Evolutionary conservation across 1,140 invertebrate genomes (phyloP).

Genomic region (Drosophila nasuta): DNA sequence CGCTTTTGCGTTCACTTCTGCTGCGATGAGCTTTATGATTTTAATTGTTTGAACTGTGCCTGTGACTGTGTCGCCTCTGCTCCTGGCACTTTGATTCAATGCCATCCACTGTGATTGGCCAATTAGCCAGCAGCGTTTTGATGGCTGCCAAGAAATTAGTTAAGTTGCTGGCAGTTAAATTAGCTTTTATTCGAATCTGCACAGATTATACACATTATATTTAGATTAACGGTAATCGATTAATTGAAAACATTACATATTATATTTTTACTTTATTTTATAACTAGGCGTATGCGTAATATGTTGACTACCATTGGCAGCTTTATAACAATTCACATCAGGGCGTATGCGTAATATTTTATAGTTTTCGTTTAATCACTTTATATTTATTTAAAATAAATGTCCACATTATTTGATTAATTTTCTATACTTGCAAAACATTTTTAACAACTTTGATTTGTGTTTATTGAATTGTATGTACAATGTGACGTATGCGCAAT

Average conservation of each 20-base stretch:
- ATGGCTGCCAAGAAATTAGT: slow-evolving; percentile 31
- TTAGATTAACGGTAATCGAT: neutral
- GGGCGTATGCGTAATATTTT: neutral
- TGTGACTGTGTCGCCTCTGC: slow-evolving; percentile 35
- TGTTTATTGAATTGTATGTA: neutral
- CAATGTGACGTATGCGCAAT: neutral
- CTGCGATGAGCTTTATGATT: slow-evolving; percentile 63
- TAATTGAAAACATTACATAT: neutral
- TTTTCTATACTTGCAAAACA: too few species aligned
- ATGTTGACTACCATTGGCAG: neutral
- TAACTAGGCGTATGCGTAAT: neutral
- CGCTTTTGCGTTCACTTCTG: slow-evolving; percentile 25
- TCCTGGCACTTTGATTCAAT: slow-evolving; percentile 67
- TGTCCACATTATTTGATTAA: too few species aligned
- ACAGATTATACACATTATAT: neutral
- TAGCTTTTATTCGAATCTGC: slow-evolving; percentile 5
- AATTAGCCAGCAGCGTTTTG: slow-evolving; percentile 68
- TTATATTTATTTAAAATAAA: neutral
- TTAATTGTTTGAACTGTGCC: slow-evolving; percentile 66
- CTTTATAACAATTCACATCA: neutral
- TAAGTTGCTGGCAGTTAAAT: slow-evolving; percentile 21
- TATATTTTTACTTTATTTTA: neutral
- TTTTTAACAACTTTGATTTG: neutral
- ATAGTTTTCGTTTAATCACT: neutral
- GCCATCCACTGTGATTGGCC: slow-evolving; percentile 61